Percentiles rank a stretch among this genome's conserved stretches.
phyloP scores from a whole-genome alignment of 2,113 vertebrate species.

The Pseudorasbora parva region DNA sequence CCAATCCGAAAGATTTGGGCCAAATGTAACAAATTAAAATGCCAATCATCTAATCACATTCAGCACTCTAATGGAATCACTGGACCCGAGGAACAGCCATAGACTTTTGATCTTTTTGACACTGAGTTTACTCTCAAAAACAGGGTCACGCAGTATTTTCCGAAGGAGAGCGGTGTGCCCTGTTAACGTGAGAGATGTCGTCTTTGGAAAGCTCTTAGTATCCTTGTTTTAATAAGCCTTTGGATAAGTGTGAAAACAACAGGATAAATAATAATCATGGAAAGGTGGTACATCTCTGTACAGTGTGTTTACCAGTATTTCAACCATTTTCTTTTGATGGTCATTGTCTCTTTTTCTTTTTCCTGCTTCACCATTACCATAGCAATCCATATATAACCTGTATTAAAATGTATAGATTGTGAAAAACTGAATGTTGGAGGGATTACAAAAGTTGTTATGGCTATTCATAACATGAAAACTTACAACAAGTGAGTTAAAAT shows the following conservation, averaged over 20 bases:
- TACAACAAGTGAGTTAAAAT: conserved; percentile 70
- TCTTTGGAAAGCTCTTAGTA: conserved; percentile 23
- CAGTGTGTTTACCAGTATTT: conserved; percentile 94
- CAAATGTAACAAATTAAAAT: conserved; percentile 30
- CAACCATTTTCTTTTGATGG: conserved; percentile 58
- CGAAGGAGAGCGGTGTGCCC: neutral
- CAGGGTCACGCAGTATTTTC: conserved; percentile 7
- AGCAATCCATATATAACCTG: conserved; percentile 94
- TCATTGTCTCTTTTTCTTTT: conserved; percentile 69
- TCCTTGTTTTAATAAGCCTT: conserved; percentile 58
- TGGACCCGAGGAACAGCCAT: conserved; percentile 33
- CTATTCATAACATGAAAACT: conserved; percentile 69
- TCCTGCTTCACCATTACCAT: conserved; percentile 85
- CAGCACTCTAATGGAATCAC: conserved; percentile 24
- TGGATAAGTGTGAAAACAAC: conserved; percentile 49
- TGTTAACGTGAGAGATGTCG: neutral
- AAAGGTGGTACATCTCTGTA: conserved; percentile 81
- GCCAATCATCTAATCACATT: conserved; percentile 26
- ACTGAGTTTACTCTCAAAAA: neutral
- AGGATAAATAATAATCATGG: conserved; percentile 57
- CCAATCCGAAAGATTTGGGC: conserved; percentile 41
- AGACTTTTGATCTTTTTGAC: neutral
- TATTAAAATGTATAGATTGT: conserved; percentile 99
- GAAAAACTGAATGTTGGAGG: conserved; percentile 88
- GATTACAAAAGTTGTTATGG: conserved; percentile 72